A percentile compares a stretch with the other conserved stretches of the same genome.
Conservation (phyloP, 2,888 invertebrate species). For the Fabriciana adippe region DNA sequence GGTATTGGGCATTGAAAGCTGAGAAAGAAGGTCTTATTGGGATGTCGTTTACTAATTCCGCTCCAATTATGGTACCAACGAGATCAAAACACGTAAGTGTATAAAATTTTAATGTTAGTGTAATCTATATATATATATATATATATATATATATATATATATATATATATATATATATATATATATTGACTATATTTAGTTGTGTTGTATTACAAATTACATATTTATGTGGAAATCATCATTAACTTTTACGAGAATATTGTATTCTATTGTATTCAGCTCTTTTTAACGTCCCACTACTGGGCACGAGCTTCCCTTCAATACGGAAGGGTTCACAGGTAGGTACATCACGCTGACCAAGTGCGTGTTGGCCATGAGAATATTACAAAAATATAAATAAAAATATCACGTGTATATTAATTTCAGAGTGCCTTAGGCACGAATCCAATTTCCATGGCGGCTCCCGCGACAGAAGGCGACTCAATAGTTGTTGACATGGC, state of each 20-base stretch:
- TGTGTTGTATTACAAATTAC: background rate
- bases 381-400: no score
- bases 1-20: slow-evolving; percentile 90
- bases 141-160: no score
- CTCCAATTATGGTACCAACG: slow-evolving; percentile 94
- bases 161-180: no score
- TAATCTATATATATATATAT: no score
- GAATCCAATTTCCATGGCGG: slow-evolving; percentile 93
- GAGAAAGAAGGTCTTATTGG: slow-evolving; percentile 88
- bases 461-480: slow-evolving; percentile 86
- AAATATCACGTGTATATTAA: background rate
- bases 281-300: no score
- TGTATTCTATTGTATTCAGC: no score
- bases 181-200: no score
- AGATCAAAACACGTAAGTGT: slow-evolving; percentile 84
- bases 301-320: no score
- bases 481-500: slow-evolving; percentile 96
- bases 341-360: no score
- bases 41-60: slow-evolving; percentile 94
- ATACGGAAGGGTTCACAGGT: no score
- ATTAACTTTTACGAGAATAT: background rate
- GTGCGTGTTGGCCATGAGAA: no score
- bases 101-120: background rate
- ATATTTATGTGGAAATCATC: background rate
- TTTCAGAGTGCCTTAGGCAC: slow-evolving; percentile 90